Evolutionary conservation across 2,888 invertebrate species (phyloP), one percentile per base, ranked within the genome.

Genomic region (Xestia c-nigrum): DNA sequence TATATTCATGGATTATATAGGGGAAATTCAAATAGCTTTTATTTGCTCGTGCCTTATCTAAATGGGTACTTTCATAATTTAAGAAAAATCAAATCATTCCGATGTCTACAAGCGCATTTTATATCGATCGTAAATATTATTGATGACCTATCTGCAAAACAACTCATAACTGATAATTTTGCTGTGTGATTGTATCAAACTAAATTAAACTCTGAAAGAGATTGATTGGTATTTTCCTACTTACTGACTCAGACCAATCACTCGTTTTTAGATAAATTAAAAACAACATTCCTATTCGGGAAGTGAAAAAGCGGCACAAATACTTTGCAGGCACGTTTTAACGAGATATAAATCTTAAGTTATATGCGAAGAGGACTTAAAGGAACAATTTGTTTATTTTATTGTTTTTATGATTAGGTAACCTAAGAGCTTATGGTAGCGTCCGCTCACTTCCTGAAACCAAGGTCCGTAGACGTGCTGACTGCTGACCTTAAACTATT

Each of bases 11-110:
- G 64, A n/a, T 72, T 61, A 21, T 66, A 3, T 24, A 61, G 12
- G 59, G 40, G 38, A 59, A 19, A 57, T 67, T 66, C 61, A 52
- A 59, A 50, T 71, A 68, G 55, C 47, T 77, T 76, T 86, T 72
- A 71, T 85, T 87, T 85, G 72, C 72, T 74, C 66, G 85, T 88
- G 81, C 87, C 87, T 84, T 85, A 81, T 70, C 68, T 76, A 24
- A 71, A 69, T 69, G 70, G 87, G 77, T 80, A 82, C 74, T 78
- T 78, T 76, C 57, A 76, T 81, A 79, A 72, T 82, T 72, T 79
- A 82, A 78, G 76, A 75, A 78, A 72, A 81, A 68, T 75, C 59
- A 77, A 84, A 88, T 77, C 88, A 88, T 88, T 88, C 87, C 87
- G 85, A 67, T 72, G 57, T 76, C 3, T 73, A 75, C 52, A 68